phyloP scores from a whole-genome alignment of 2,888 invertebrate species.

The Amiota minor region DNA sequence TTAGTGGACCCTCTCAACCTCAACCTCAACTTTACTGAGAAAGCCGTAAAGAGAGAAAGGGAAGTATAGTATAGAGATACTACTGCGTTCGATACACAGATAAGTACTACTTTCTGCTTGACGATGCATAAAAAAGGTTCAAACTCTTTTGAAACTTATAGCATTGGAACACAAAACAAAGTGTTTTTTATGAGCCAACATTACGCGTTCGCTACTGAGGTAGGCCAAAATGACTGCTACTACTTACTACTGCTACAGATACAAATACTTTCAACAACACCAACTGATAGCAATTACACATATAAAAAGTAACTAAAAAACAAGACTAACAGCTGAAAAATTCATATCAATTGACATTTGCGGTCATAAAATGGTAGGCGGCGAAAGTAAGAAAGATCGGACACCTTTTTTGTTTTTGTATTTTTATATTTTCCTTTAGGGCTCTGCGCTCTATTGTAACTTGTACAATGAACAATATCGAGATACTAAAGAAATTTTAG shows the following conservation, averaged over 20 bases:
- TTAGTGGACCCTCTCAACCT: neutral
- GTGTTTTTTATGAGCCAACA: conserved; percentile 67
- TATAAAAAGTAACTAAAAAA: conserved; percentile 36
- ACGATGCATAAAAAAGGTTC: conserved; percentile 68
- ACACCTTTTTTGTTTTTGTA: neutral
- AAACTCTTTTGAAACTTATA: conserved; percentile 31
- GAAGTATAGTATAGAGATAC: too few relatives aligned
- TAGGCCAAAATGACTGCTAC: conserved; percentile 6
- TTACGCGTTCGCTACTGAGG: conserved; percentile 47
- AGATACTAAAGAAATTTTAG: conserved; percentile 48
- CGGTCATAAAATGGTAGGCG: conserved; percentile 53
- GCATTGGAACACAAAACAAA: conserved; percentile 49
- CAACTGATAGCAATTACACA: conserved; percentile 23
- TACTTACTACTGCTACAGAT: neutral
- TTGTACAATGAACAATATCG: neutral
- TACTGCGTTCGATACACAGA: conserved; percentile 40
- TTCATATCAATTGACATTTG: conserved; percentile 68
- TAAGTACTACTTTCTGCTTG: conserved; percentile 68
- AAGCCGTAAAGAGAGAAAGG: too few relatives aligned
- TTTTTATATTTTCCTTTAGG: neutral
- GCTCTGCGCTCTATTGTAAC: neutral
- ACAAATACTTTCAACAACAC: neutral
- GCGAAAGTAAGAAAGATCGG: conserved; percentile 19
- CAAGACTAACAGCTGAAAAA: conserved; percentile 53
- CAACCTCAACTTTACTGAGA: too few relatives aligned